Evolutionary conservation across 2,888 invertebrate genomes (phyloP), one percentile per base, ranked within the genome.

Genomic region (Sarcophaga rosellei): DNA sequence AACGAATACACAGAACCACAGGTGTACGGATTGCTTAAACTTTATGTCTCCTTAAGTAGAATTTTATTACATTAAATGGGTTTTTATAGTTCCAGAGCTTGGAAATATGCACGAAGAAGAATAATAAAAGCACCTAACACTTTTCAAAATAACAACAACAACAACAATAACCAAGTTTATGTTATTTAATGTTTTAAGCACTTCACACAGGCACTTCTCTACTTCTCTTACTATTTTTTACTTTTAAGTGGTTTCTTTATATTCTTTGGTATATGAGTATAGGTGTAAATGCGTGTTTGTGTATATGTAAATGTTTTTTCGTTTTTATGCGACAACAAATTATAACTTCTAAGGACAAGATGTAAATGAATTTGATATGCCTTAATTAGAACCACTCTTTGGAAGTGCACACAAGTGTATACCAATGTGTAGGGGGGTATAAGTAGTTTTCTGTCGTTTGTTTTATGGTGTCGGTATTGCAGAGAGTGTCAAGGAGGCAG

Each of bases 311-410:
- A 2, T 35, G 8, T 35, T 35, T 8, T 35, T 35, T 35, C 2
- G 8, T 35, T 35, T 35, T 35, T 53, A 53, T 17, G 12, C 53
- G 17, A 53, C 17, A 53, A 53, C 17, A 53, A 53, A 53, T 53
- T 53, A 53, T 53, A 53, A 53, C 53, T 53, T 53, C 53, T 53
- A 44, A 68, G 66, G 35, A 59, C 57, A 59, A 35, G 72, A 59
- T 57, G 25, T 59, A 35, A 59, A 72, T 72, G 57, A 12, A n/a
- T 25, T 25, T 23, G 53, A 57, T 68, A 69, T 6, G 47, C 15
- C 57, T 57, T 70, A 70, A 70, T 70, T 57, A 53, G 23, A 17
- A n/a, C 21, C 23, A 23, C 53, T 21, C 63, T 63, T 12, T 59
- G n/a, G 20, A 35, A 57, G 25, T 25, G 35, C 3, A 35, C n/a